Base-by-base conservation (phyloP, 2,113 vertebrate species). In the Crotalus helleri region DNA sequence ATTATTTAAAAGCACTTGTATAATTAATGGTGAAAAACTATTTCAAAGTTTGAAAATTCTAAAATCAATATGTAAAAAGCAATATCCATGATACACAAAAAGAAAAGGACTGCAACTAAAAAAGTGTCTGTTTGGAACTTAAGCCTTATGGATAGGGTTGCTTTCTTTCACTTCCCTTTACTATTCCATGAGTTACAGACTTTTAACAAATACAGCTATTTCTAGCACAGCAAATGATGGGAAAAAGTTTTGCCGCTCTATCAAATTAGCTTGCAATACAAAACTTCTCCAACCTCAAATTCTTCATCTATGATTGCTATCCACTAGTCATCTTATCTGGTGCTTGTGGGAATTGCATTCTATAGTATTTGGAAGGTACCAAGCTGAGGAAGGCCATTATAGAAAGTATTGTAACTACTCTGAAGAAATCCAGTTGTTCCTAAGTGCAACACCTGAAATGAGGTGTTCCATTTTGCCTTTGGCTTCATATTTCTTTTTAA, bases 381-480 rank as follows among this genome's bases (percentile, higher is more conserved):
- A 81, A 44, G 33, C 74, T 81, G 74, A 44, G 33, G 74, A 81
- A 81, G 74, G 33, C 33, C 17, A 10, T 81, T 81, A 81, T 81
- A 81, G 17, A 81, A 81, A 81, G 33, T 23, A 81, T 44, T 44
- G 33, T 81, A 58, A 23, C 44, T 85, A 51, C 23, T 29, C 49
- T 55, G 15, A 86, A 13, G 49, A 21, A 8, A 81, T n/a, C n/a
- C 55, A 44, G 57, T 86, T 90, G 46, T 10, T 59, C 15, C 74
- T 88, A 93, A 92, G 90, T 94, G 87, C 53, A 86, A 61, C 94
- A 92, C 2, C 11, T 0, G 54, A 54, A 44, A 54, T 39, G 61
- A 51, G 49, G 94, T 69, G 9, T 33, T 1, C 74, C 0, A 0
- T 0, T 91, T 96, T 93, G 93, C 89, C 85, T 44, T 0, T 0